These are phyloP conservation scores for Cephus pulcher DNA, from an alignment of 2,888 invertebrate genomes.

Conservation along the genomic window DNA sequence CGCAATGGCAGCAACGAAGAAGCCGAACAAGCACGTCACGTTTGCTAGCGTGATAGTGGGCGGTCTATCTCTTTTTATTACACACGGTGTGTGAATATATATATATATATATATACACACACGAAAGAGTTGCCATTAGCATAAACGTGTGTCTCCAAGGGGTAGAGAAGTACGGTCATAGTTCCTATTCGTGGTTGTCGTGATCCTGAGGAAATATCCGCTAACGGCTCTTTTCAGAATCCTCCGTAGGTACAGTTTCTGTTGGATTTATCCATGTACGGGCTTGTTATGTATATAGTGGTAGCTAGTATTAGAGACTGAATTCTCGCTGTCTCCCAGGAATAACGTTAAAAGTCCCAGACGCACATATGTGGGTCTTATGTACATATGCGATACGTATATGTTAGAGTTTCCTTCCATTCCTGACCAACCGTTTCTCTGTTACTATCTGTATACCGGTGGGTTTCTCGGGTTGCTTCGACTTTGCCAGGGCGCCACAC, in stretches of 20 bases:
- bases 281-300: background rate
- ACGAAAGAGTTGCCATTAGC: background rate
- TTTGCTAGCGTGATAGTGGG: background rate
- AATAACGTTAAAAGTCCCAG: background rate
- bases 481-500: background rate
- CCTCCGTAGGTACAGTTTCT: background rate
- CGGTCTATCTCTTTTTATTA: background rate
- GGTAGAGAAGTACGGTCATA: background rate
- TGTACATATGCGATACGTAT: background rate
- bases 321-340: background rate
- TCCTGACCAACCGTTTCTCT: background rate
- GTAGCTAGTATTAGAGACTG: background rate
- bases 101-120: background rate
- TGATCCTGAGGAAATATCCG: background rate
- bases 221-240: background rate
- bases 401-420: background rate
- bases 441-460: background rate
- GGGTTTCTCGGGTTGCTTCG: background rate
- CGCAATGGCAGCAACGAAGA: background rate
- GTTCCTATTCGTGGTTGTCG: background rate
- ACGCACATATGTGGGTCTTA: background rate
- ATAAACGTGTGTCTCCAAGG: background rate
- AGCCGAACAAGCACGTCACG: background rate
- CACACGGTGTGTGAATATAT: background rate
- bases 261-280: background rate